Evolutionary conservation across 2,113 vertebrate species (phyloP).

Genomic region (Neolamprologus brichardi): DNA sequence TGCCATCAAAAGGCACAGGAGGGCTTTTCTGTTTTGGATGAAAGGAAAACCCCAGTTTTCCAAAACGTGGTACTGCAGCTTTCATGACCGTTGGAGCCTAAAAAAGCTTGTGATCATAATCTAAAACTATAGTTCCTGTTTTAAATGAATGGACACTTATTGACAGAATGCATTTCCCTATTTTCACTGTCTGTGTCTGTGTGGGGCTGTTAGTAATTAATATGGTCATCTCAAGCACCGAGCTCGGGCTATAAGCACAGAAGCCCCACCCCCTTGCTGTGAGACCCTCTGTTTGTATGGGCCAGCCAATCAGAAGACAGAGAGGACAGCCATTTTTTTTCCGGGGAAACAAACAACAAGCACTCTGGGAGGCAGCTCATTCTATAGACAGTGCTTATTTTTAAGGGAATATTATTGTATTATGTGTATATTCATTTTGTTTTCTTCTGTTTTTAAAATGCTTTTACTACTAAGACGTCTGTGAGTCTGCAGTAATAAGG

Average conservation of each 20-base stretch:
- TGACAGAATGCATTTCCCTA: background rate
- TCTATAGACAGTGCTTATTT: background rate
- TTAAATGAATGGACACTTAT: background rate
- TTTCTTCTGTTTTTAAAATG: background rate
- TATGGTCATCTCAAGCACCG: background rate
- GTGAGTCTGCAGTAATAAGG: background rate
- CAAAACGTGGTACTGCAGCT: background rate
- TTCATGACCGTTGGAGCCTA: background rate
- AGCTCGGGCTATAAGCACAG: background rate
- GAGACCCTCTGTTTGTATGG: background rate
- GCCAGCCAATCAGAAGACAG: background rate
- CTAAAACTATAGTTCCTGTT: background rate
- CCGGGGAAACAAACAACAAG: background rate
- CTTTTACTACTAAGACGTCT: background rate
- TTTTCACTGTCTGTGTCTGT: background rate
- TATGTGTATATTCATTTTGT: background rate
- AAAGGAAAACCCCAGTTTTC: background rate
- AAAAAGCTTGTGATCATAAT: background rate
- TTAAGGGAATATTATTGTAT: background rate
- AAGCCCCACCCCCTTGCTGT: background rate
- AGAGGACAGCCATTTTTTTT: background rate
- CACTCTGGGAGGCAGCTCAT: background rate
- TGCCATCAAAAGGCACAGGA: background rate
- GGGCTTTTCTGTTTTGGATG: background rate
- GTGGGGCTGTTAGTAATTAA: background rate